Percentiles rank a stretch among this genome's conserved stretches.
Evolutionary conservation across 2,113 vertebrate genomes (phyloP).

Genomic region (Propithecus coquereli): DNA sequence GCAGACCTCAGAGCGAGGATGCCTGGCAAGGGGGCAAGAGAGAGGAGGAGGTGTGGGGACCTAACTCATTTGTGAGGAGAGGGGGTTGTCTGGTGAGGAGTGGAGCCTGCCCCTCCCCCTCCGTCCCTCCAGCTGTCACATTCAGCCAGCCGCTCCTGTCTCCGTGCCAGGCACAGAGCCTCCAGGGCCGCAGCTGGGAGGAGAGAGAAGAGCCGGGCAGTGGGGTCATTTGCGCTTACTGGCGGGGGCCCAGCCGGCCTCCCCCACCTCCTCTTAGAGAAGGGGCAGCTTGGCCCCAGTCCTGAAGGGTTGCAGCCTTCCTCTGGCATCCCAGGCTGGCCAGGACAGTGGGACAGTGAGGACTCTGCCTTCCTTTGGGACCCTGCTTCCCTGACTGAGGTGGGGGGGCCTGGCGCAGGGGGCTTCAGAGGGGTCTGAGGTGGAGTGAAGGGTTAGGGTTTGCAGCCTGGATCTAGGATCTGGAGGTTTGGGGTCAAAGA

Average conservation of each 20-base stretch:
- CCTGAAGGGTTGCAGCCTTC: neutral
- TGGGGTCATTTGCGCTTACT: neutral
- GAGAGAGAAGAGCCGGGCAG: neutral
- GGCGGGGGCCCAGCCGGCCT: neutral
- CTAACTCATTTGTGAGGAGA: neutral
- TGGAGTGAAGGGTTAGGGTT: neutral
- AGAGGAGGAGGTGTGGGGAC: neutral
- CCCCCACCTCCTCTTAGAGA: neutral
- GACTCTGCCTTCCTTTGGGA: neutral
- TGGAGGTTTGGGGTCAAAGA: neutral
- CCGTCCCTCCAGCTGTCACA: conserved; percentile 77
- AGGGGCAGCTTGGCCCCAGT: neutral
- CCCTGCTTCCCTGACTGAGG: neutral
- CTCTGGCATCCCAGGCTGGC: neutral
- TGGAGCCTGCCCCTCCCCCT: conserved; percentile 50
- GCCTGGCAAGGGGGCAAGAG: neutral
- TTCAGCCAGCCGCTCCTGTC: conserved; percentile 75
- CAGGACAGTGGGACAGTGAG: no score
- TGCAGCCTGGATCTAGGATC: neutral
- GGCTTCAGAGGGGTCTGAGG: neutral
- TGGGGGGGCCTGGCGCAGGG: neutral
- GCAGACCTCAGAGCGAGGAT: neutral
- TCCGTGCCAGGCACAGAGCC: conserved; percentile 59
- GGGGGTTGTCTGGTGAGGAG: conserved; percentile 61
- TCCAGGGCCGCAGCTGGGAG: conserved; percentile 71